These are phyloP conservation scores for Ursus arctos DNA, from an alignment of 2,113 vertebrate genomes.

Conservation along the genomic window DNA sequence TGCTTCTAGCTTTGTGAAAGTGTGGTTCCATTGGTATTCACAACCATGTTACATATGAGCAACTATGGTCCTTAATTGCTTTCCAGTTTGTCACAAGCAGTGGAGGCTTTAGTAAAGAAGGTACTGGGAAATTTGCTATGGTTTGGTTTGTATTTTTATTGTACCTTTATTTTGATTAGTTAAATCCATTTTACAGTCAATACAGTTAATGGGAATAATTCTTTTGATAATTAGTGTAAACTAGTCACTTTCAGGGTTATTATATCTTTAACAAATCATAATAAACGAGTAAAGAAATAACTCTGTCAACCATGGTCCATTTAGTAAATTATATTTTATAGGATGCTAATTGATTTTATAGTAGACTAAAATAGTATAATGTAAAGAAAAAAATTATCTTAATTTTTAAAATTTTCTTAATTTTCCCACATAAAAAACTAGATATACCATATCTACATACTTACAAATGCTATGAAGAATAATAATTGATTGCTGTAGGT, in stretches of 20 bases:
- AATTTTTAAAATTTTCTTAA: background rate
- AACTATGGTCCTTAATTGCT: conserved; percentile 42
- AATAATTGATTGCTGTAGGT: background rate
- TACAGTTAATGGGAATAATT: conserved; percentile 48
- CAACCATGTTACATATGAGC: background rate
- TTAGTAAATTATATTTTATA: conserved; percentile 58
- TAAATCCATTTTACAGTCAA: conserved; percentile 63
- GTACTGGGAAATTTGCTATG: conserved; percentile 20
- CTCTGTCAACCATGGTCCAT: background rate
- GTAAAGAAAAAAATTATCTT: background rate
- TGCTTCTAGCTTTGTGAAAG: background rate
- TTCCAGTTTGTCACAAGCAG: conserved; percentile 55
- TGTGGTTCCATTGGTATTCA: background rate
- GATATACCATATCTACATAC: background rate
- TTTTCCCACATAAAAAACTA: background rate
- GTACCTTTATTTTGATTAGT: conserved; percentile 55
- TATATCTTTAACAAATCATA: conserved; percentile 50
- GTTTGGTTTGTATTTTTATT: conserved; percentile 53
- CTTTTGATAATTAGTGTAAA: conserved; percentile 51
- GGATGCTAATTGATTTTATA: conserved; percentile 40
- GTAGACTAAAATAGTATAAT: background rate
- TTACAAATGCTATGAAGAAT: background rate
- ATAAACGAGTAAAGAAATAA: conserved; percentile 47
- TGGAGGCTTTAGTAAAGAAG: conserved; percentile 56
- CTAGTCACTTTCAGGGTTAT: conserved; percentile 25